Percentiles rank a stretch among this genome's conserved stretches.
Evolutionary conservation across 2,888 invertebrate species (phyloP).

Genomic region (Drosophila paramelanica): DNA sequence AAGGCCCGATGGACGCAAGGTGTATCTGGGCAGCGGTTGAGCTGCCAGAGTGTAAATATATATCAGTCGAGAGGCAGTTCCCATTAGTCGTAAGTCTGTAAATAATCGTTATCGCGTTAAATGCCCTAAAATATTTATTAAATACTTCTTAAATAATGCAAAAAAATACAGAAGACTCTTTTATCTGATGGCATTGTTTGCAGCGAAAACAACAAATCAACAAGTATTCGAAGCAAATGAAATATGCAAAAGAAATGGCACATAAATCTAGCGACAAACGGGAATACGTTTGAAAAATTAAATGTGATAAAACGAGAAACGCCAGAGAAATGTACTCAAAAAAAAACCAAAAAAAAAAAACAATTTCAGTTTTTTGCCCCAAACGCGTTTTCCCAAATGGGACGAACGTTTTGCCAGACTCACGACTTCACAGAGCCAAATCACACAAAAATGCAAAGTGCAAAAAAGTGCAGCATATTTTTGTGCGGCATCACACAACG

Average conservation of each 20-base stretch:
- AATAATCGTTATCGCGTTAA: slow-evolving; percentile 53
- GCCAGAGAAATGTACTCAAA: slow-evolving; percentile 18
- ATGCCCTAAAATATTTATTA: slow-evolving; percentile 63
- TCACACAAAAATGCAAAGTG: slow-evolving; percentile 66
- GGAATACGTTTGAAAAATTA: slow-evolving; percentile 67
- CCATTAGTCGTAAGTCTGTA: slow-evolving; percentile 58
- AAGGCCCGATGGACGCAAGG: slow-evolving; percentile 79
- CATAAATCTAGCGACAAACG: slow-evolving; percentile 70
- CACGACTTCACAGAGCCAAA: slow-evolving; percentile 31
- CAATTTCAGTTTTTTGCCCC: slow-evolving; percentile 59
- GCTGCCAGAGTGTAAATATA: neutral
- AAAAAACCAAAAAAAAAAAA: slow-evolving; percentile 7
- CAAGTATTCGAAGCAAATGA: slow-evolving; percentile 59
- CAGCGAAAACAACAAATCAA: slow-evolving; percentile 47
- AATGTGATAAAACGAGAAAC: slow-evolving; percentile 61
- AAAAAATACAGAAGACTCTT: slow-evolving; percentile 16
- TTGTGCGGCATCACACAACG: slow-evolving; percentile 40
- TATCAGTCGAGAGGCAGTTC: slow-evolving; percentile 36
- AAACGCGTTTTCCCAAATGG: slow-evolving; percentile 52
- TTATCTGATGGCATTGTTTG: slow-evolving; percentile 25
- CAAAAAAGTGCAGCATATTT: slow-evolving; percentile 71
- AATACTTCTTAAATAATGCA: slow-evolving; percentile 21
- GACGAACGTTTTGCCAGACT: slow-evolving; percentile 41
- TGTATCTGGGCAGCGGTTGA: slow-evolving; percentile 71
- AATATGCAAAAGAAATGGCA: slow-evolving; percentile 55